These are phyloP conservation scores for Scleropages formosus DNA, from an alignment of 2,797 vertebrate species.

Conservation along the genomic window DNA sequence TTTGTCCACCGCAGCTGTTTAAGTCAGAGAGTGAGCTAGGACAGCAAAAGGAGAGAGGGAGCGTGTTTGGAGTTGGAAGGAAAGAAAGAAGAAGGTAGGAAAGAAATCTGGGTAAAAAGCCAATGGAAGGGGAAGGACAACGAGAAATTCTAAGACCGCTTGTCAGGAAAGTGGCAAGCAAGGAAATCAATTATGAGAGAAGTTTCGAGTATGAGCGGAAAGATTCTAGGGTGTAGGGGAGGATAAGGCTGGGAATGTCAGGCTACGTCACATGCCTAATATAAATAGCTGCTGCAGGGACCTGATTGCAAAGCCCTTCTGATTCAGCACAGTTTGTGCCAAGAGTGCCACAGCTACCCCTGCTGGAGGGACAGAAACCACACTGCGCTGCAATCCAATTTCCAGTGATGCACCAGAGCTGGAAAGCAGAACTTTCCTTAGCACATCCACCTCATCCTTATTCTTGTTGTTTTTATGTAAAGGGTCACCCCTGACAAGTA, in stretches of 20 bases:
- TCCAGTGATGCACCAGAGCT: background rate
- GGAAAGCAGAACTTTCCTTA: background rate
- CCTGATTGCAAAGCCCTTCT: constrained; percentile 53
- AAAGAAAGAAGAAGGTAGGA: background rate
- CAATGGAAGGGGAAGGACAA: constrained; percentile 34
- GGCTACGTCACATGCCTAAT: constrained; percentile 68
- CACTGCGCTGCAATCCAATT: background rate
- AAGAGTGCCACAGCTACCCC: constrained; percentile 56
- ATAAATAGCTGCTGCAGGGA: constrained; percentile 74
- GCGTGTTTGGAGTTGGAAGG: background rate
- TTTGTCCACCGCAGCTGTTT: constrained; percentile 22
- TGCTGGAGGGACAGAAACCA: constrained; percentile 57
- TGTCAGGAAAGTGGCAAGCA: constrained; percentile 57
- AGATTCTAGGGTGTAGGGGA: constrained; percentile 61
- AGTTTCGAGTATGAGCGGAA: constrained; percentile 70
- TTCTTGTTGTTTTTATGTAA: background rate
- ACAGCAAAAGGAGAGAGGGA: background rate
- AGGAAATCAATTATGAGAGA: constrained; percentile 63
- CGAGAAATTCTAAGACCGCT: constrained; percentile 64
- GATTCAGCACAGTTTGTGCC: constrained; percentile 48
- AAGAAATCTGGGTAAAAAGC: constrained; percentile 32
- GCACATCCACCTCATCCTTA: background rate
- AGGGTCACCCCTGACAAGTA: background rate
- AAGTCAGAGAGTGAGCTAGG: constrained; percentile 19
- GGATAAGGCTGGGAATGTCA: constrained; percentile 43